These are phyloP conservation scores for Ammodytes marinus DNA, from an alignment of 2,113 vertebrate species.

Conservation along the genomic window DNA sequence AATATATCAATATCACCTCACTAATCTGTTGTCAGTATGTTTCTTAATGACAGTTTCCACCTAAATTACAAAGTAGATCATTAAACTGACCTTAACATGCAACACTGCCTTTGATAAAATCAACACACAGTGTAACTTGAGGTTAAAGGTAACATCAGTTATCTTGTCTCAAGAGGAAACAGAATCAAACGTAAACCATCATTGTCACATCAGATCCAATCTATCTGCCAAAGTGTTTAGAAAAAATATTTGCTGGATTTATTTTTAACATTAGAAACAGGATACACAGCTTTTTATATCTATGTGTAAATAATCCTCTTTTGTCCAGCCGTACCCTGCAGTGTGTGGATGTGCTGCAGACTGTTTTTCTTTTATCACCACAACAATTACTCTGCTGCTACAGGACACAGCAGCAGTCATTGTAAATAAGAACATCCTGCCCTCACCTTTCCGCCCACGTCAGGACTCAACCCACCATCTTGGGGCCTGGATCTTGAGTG, in stretches of 20 bases:
- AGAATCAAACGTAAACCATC: constrained; percentile 56
- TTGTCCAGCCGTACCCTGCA: constrained; percentile 66
- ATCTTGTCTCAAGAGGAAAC: constrained; percentile 49
- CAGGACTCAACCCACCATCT: constrained; percentile 21
- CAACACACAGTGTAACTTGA: constrained; percentile 19
- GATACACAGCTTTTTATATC: constrained; percentile 81
- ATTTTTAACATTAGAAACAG: constrained; percentile 80
- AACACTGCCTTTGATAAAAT: constrained; percentile 39
- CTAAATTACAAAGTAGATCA: constrained; percentile 25
- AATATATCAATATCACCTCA: not conserved
- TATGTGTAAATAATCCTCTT: constrained; percentile 81
- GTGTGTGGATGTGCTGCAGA: constrained; percentile 79
- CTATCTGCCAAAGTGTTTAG: constrained; percentile 40
- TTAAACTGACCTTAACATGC: constrained; percentile 45
- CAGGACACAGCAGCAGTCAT: constrained; percentile 54
- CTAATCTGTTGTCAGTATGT: not conserved
- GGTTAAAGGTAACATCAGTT: constrained; percentile 64
- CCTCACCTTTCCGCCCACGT: constrained; percentile 64
- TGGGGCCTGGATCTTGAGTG: constrained; percentile 8
- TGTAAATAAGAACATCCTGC: constrained; percentile 78
- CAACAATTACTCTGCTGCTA: constrained; percentile 61
- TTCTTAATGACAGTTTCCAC: not conserved
- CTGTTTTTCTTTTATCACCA: constrained; percentile 77
- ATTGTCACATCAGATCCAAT: constrained; percentile 51
- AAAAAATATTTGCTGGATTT: constrained; percentile 70